Evolutionary conservation across 2,113 vertebrate species (phyloP).

Genomic region (Xenotilapia longispinis): DNA sequence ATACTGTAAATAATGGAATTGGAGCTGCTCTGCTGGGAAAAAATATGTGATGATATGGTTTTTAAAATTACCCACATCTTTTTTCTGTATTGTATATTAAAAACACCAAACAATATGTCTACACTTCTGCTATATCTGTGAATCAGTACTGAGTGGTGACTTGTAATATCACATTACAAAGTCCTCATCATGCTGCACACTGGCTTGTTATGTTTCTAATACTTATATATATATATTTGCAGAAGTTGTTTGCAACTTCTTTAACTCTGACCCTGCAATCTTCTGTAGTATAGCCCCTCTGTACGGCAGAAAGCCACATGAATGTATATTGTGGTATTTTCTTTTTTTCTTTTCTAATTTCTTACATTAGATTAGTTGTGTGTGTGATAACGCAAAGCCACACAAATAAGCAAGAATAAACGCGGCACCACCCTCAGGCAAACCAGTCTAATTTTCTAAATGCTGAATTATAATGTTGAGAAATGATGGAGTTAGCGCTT

Average conservation of each 20-base stretch:
- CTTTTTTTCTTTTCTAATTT: neutral
- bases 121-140: neutral
- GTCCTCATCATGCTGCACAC: neutral
- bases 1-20: neutral
- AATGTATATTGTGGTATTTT: neutral
- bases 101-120: neutral
- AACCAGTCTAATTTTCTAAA: neutral
- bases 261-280: neutral
- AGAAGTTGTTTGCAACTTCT: neutral
- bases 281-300: neutral
- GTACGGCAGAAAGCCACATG: neutral
- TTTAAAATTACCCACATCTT: neutral
- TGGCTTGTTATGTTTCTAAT: neutral
- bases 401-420: neutral
- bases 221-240: neutral
- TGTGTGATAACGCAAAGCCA: neutral
- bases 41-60: neutral
- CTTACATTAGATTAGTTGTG: neutral
- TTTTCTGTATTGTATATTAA: neutral
- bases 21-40: neutral
- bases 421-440: neutral
- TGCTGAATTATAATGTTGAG: neutral
- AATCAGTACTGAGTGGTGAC: neutral
- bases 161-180: fast-evolving
- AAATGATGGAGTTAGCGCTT: neutral